phyloP scores from a whole-genome alignment of 2,797 vertebrate species.

The Ctenosaura bakeri region DNA sequence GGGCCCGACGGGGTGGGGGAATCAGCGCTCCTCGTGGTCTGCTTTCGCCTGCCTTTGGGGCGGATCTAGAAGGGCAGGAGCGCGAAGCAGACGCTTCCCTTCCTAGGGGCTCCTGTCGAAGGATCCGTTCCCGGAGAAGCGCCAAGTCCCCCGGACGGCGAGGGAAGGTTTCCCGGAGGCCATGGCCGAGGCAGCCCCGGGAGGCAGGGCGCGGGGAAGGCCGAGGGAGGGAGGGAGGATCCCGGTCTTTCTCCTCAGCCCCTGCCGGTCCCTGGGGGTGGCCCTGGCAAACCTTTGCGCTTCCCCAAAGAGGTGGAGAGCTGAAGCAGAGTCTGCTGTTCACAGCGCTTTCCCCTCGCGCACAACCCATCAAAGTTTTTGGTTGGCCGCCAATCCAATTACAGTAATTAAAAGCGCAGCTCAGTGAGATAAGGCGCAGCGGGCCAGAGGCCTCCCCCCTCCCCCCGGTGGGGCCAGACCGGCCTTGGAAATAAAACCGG shows the following conservation, averaged over 20 bases:
- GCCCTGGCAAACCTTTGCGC: neutral
- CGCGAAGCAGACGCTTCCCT: neutral
- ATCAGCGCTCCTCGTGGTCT: too few species aligned
- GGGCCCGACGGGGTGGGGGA: too few species aligned
- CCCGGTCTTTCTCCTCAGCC: neutral
- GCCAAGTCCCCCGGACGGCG: neutral
- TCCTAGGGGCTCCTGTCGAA: neutral
- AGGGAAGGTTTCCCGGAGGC: neutral
- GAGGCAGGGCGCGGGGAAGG: neutral
- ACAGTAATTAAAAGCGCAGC: conserved; percentile 19
- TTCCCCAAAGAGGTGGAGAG: neutral
- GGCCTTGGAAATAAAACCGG: neutral
- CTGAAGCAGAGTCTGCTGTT: neutral
- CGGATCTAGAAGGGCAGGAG: neutral
- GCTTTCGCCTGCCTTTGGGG: too few species aligned
- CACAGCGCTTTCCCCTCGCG: neutral
- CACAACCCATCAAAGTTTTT: neutral
- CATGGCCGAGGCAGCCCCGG: neutral
- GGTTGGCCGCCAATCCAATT: conserved; percentile 35
- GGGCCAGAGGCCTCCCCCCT: neutral
- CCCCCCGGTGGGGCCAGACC: neutral
- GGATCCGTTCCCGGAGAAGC: neutral
- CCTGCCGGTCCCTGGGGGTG: neutral
- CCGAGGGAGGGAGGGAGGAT: neutral
- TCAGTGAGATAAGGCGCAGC: neutral